Percentiles rank a stretch among this genome's conserved stretches.
These are phyloP conservation scores for Malurus elegans DNA, from an alignment of 2,113 vertebrate species.

Conservation along the genomic window DNA sequence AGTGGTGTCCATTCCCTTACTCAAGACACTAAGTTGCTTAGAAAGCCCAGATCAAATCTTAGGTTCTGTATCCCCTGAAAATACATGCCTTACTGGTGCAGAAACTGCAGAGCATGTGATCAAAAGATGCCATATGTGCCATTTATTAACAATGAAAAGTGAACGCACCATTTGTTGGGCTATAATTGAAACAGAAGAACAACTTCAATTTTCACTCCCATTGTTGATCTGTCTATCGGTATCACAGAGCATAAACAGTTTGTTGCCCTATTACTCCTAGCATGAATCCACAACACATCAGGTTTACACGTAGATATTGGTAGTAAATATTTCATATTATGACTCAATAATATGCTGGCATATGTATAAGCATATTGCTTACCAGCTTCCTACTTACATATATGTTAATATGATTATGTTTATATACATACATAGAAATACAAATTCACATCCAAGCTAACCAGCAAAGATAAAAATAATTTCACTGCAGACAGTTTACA, in stretches of 20 bases:
- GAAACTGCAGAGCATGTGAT: not conserved
- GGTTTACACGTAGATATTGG: not conserved
- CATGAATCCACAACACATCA: not conserved
- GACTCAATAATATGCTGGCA: not conserved
- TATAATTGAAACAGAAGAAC: not conserved
- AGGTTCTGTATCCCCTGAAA: not conserved
- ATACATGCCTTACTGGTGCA: not conserved
- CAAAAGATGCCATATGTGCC: constrained; percentile 31
- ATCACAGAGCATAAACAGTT: not conserved
- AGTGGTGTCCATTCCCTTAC: not conserved
- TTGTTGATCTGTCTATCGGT: not conserved
- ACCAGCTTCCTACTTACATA: not conserved
- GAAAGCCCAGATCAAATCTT: not conserved
- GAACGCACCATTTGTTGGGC: not conserved
- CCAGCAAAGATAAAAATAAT: constrained; percentile 20
- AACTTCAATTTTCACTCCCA: not conserved
- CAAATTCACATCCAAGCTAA: not conserved
- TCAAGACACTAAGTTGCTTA: not conserved
- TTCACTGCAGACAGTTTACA: not conserved
- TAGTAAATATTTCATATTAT: not conserved
- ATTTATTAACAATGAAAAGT: constrained; percentile 29
- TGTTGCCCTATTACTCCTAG: not conserved
- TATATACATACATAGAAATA: not conserved
- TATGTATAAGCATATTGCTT: not conserved
- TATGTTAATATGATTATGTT: not conserved